Base-by-base conservation (phyloP, 1,140 invertebrate species). In the Ceratina japonica region DNA sequence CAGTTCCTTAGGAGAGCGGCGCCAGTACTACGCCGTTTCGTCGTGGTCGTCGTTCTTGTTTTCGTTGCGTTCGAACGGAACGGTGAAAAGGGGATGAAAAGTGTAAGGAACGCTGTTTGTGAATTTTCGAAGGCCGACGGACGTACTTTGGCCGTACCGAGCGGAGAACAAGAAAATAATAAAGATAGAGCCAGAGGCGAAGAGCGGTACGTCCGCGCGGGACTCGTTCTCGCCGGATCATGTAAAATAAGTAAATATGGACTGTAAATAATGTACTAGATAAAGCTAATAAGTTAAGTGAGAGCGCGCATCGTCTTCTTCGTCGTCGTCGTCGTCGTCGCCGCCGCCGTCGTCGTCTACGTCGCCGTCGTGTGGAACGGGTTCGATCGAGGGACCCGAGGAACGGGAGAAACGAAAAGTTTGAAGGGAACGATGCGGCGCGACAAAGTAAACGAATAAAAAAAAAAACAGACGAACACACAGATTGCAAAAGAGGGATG, bases 181-280 rank as follows among this genome's bases (percentile, higher is more conserved):
- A 71, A 75, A 31, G 75, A 81, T 54, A 79, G 65, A 74, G 68
- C 85, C 75, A 75, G 59, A 68, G 72, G 74, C 79, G 76, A 86
- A 51, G 52, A 83, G 81, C 77, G 84, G 86, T 90, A 85, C 83
- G 86, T 87, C 89, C 89, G 88, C 77, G 83, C 81, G 89, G 87
- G 89, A 88, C 90, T 91, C 89, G 90, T 88, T 83, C 83, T 59
- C 85, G 85, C 78, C 86, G 90, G 87, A 91, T 91, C 89, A 91
- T 92, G 92, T 92, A 92, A 92, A 88, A 92, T 92, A 92, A 92
- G 91, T 92, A 92, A 92, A 92, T 92, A 92, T 91, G 90, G 87
- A 92, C 84, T 92, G 92, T 92, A 92, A 92, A 92, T 92, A 92
- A 90, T 91, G 88, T 92, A 92, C 87, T 91, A 90, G 89, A 90